Evolutionary conservation across 1,140 invertebrate species (phyloP).

Genomic region (Hylaeus volcanicus): DNA sequence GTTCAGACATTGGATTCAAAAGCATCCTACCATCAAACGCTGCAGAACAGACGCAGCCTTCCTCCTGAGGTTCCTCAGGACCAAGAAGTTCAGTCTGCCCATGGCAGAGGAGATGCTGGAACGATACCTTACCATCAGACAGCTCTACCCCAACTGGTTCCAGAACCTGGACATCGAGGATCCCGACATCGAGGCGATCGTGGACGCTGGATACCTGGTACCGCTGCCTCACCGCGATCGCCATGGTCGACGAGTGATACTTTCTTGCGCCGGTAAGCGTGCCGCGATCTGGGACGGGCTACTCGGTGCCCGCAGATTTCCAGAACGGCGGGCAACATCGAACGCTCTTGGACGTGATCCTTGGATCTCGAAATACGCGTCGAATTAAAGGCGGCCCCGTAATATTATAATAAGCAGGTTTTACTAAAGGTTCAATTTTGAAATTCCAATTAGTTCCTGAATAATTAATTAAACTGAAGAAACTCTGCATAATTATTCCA

Average conservation of each 20-base stretch:
- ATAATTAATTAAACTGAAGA: no score
- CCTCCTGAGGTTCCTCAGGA: conserved; percentile 90
- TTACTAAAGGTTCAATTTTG: no score
- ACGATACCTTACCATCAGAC: conserved; percentile 90
- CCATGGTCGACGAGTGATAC: conserved; percentile 87
- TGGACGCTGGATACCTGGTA: conserved; percentile 90
- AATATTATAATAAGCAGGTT: no score
- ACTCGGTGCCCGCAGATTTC: no score
- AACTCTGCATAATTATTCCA: no score
- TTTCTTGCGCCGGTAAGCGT: conserved; percentile 86
- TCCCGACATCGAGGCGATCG: conserved; percentile 87
- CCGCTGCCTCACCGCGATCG: conserved; percentile 88
- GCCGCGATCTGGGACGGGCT: neutral
- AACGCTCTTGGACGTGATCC: no score
- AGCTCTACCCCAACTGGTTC: conserved; percentile 92
- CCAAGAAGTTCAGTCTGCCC: conserved; percentile 92
- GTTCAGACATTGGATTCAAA: conserved; percentile 88
- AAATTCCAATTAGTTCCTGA: no score
- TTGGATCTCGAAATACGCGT: no score
- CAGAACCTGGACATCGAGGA: conserved; percentile 87
- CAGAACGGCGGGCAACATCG: no score
- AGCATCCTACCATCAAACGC: conserved; percentile 87
- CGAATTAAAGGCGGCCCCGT: no score
- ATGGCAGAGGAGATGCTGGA: conserved; percentile 92
- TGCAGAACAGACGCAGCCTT: conserved; percentile 90